A percentile compares a stretch with the other conserved stretches of the same genome.
These are phyloP conservation scores for Pseudomyrmex concolor DNA, from an alignment of 1,140 invertebrate genomes.

Conservation along the genomic window DNA sequence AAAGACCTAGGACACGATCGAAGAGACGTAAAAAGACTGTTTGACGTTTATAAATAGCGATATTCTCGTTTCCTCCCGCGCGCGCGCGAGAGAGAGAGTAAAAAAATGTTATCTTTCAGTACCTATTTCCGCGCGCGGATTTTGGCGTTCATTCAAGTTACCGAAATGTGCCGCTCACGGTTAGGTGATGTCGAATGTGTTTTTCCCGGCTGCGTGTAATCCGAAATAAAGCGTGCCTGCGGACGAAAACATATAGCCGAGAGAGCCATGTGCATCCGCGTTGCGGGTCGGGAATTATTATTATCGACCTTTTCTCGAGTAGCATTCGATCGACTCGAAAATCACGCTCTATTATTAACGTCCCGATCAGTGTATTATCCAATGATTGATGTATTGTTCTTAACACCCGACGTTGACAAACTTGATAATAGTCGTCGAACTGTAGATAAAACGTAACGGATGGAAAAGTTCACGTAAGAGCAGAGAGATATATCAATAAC, in stretches of 20 bases:
- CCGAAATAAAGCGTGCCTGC: slow-evolving; percentile 34
- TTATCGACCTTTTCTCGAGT: neutral
- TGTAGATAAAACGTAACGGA: no score
- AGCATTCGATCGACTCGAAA: neutral
- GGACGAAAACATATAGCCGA: slow-evolving; percentile 24
- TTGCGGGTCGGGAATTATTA: slow-evolving; percentile 6
- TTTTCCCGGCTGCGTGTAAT: slow-evolving; percentile 33
- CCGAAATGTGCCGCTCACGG: slow-evolving; percentile 15
- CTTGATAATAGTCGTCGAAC: no score
- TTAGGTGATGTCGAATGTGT: slow-evolving; percentile 47
- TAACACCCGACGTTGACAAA: no score
- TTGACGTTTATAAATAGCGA: slow-evolving; percentile 43
- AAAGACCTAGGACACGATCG: neutral
- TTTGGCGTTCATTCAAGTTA: slow-evolving; percentile 67
- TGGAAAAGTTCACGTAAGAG: no score
- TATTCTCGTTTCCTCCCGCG: slow-evolving; percentile 5
- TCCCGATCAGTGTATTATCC: no score
- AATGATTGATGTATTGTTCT: no score
- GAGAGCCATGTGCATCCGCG: slow-evolving; percentile 23
- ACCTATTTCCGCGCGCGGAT: slow-evolving; percentile 58
- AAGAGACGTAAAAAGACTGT: slow-evolving; percentile 21
- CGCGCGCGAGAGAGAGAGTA: neutral
- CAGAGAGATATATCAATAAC: no score
- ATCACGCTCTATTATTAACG: no score
- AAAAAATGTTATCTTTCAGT: slow-evolving; percentile 56